Evolutionary conservation across 2,888 invertebrate species (phyloP).

Genomic region (Synanthedon vespiformis): DNA sequence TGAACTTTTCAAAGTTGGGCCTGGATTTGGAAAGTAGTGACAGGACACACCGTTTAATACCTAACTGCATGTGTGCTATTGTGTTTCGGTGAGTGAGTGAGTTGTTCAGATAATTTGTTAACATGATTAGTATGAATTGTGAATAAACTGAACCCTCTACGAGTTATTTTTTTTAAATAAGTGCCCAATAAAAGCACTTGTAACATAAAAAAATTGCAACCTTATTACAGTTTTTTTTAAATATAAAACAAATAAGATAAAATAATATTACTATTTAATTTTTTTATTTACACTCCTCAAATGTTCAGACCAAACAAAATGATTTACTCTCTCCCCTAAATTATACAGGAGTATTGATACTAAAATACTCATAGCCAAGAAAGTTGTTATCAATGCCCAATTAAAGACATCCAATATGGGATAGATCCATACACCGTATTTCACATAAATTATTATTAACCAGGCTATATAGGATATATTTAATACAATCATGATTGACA

Average conservation of each 20-base stretch:
- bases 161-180: no score
- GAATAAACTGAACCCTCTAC: no score
- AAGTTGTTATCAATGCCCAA: constrained; percentile 75
- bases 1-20: no score
- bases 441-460: constrained; percentile 76
- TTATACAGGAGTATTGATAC: constrained; percentile 74
- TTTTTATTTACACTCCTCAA: constrained; percentile 2
- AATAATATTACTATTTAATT: background rate
- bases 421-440: constrained; percentile 88
- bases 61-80: no score
- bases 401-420: constrained; percentile 84
- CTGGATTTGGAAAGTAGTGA: no score
- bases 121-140: no score
- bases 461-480: constrained; percentile 77
- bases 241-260: background rate
- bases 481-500: constrained; percentile 68
- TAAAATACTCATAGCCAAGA: constrained; percentile 73
- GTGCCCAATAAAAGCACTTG: no score
- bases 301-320: constrained; percentile 71
- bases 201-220: no score
- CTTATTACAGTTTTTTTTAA: background rate
- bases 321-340: constrained; percentile 79
- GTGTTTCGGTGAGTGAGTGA: no score
- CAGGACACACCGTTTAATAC: no score
- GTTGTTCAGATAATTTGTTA: no score